Base-by-base conservation (phyloP, 2,797 vertebrate genomes). In the Tokudaia muenninki region DNA sequence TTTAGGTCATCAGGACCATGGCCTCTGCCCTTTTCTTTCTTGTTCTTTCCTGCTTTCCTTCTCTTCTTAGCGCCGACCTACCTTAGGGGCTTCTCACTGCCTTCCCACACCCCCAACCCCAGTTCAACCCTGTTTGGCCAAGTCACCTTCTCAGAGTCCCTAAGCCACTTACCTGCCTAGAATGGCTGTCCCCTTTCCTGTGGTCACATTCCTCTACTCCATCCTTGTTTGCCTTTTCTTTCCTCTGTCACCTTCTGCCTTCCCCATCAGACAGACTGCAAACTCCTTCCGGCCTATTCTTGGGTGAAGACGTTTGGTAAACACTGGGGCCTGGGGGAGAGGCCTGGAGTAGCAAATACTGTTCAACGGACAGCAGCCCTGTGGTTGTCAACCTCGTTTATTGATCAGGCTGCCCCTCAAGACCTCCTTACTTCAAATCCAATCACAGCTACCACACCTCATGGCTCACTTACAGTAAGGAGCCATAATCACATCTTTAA, bases 401-500 rank as follows among this genome's bases (percentile, higher is more conserved):
- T 34, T 72, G 47, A 87, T 67, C 79, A 86, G 55, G 89, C 22
- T 88, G 87, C 11, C 26, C 65, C 44, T 37, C 6, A 11, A 50
- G 29, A 77, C 59, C 52, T 77, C 84, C 70, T 72, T 24, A 26
- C 70, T 78, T 19, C 77, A 57, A 86, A 55, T 37, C 90, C 37
- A 91, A 90, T 80, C 92, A 95, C 83, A 87, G 52, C 47, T 34
- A 77, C 65, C 2, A 9, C 84, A 88, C 90, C 92, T 59, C 70
- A n/a, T 77, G 37, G 90, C 84, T 93, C 90, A 61, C 82, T 92
- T 87, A 94, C 6, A 72, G 92, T 59, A 89, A 92, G 75, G 34
- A 96, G 41, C 63, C 2, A 9, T 84, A 78, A 95, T 95, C 52
- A 93, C 37, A 74, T 84, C 59, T 91, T 90, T 87, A 95, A 97